Evolutionary conservation across 2,113 vertebrate species (phyloP).

Genomic region (Toxotes chatareus): DNA sequence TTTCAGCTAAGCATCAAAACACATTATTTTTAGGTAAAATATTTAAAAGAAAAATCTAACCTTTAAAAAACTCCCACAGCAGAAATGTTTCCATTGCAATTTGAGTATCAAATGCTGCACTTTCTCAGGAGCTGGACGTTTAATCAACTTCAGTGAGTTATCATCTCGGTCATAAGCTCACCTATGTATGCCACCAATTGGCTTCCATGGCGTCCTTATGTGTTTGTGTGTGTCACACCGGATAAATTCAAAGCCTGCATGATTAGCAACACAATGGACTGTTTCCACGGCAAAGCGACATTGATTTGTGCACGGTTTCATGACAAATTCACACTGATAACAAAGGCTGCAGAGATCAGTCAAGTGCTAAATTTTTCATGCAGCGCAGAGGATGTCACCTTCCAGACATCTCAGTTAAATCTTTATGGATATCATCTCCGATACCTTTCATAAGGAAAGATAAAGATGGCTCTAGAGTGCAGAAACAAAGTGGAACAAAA

Average conservation of each 20-base stretch:
- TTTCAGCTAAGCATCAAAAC: not conserved
- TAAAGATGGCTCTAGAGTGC: not conserved
- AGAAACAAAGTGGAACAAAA: slow-evolving; percentile 16
- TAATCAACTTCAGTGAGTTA: not conserved
- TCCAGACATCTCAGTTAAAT: slow-evolving; percentile 35
- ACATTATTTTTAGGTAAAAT: not conserved
- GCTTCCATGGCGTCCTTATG: slow-evolving; percentile 15
- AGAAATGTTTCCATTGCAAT: not conserved
- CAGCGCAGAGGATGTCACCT: slow-evolving; percentile 6
- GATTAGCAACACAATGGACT: slow-evolving; percentile 28
- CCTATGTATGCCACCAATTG: not conserved
- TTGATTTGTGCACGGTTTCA: slow-evolving; percentile 16
- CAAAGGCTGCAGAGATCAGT: not conserved
- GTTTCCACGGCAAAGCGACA: slow-evolving; percentile 27
- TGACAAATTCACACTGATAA: slow-evolving; percentile 31
- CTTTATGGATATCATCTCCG: not conserved
- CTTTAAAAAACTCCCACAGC: not conserved
- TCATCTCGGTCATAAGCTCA: not conserved
- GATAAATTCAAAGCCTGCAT: not conserved
- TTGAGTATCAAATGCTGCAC: not conserved
- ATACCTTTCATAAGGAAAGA: not conserved
- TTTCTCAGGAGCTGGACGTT: not conserved
- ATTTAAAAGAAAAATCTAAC: not conserved
- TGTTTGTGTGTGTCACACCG: slow-evolving; percentile 1
- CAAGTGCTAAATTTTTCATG: slow-evolving; percentile 3